Base-by-base conservation (phyloP, 2,797 vertebrate species). In the Triplophysa yarkandensis region DNA sequence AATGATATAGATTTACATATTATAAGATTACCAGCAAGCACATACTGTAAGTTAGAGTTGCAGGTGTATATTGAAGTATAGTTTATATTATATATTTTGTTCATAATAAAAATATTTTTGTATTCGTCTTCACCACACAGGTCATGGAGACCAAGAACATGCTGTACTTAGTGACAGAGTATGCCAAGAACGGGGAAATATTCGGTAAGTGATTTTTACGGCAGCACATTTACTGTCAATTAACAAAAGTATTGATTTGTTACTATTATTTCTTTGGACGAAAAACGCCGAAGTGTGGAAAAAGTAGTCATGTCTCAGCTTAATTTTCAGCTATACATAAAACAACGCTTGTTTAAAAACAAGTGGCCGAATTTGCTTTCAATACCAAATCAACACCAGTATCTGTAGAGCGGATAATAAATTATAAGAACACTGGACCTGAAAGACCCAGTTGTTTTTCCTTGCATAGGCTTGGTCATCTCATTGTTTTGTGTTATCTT, bases 71-170 rank as follows among this genome's bases (percentile, higher is more conserved):
- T n/a, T n/a, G n/a, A n/a, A n/a, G n/a, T n/a, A n/a, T n/a, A n/a
- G n/a, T n/a, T n/a, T n/a, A n/a, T n/a, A n/a, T n/a, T n/a, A n/a
- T n/a, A n/a, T n/a, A n/a, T n/a, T n/a, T n/a, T n/a, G n/a, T n/a
- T n/a, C n/a, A n/a, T n/a, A n/a, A n/a, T n/a, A n/a, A 2, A 39
- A 9, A 13, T 60, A 61, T 16, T 68, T 17, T 57, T 36, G n/a
- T 4, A 57, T 34, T 8, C 32, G 79, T 23, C 61, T 62, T 50
- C 44, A 71, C 62, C 76, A 82, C 72, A 78, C 89, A 99, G 97
- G 98, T 99, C 87, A 99, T 99, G 96, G 97, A 99, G 90, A 99
- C 97, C 74, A 98, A 98, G 91, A 99, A 94, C 88, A 99, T 99
- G 97, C 92, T 99, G 85, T 98, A 99, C 88, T 93, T 99, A 48